These are phyloP conservation scores for Chorisops tibialis DNA, from an alignment of 2,888 invertebrate species.

Conservation along the genomic window DNA sequence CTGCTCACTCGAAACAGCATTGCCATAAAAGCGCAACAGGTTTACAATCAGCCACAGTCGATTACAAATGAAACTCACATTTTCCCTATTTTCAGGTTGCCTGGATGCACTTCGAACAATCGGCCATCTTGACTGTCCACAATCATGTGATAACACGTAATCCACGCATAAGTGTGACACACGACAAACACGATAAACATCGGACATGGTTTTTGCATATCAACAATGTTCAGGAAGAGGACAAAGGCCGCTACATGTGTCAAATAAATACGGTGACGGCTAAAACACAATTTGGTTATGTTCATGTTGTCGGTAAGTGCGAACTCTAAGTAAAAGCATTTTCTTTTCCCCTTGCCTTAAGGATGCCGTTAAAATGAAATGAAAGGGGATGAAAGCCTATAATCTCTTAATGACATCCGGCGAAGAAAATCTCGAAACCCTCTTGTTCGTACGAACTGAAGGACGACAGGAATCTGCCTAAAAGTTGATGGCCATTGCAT, in stretches of 20 bases:
- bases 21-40: too few species aligned
- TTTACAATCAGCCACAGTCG: too few species aligned
- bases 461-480: slow-evolving; percentile 26
- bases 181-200: slow-evolving; percentile 77
- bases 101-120: slow-evolving; percentile 95
- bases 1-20: too few species aligned
- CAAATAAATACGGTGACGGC: slow-evolving; percentile 91
- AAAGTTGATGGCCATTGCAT: slow-evolving; percentile 23
- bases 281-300: slow-evolving; percentile 87
- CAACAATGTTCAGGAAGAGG: slow-evolving; percentile 85
- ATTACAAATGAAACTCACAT: too few species aligned
- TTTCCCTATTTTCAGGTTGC: slow-evolving; percentile 66
- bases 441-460: neutral
- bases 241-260: slow-evolving; percentile 90
- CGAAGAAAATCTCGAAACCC: too few species aligned
- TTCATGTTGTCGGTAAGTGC: slow-evolving; percentile 82
- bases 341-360: neutral
- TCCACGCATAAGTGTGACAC: slow-evolving; percentile 86
- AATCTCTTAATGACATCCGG: too few species aligned
- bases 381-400: slow-evolving; percentile 11
- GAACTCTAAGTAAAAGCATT: neutral
- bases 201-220: slow-evolving; percentile 92
- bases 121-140: slow-evolving; percentile 88
- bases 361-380: neutral
- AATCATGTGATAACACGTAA: slow-evolving; percentile 92